phyloP scores from a whole-genome alignment of 2,888 invertebrate species.

The Pandemis cinnamomeana region DNA sequence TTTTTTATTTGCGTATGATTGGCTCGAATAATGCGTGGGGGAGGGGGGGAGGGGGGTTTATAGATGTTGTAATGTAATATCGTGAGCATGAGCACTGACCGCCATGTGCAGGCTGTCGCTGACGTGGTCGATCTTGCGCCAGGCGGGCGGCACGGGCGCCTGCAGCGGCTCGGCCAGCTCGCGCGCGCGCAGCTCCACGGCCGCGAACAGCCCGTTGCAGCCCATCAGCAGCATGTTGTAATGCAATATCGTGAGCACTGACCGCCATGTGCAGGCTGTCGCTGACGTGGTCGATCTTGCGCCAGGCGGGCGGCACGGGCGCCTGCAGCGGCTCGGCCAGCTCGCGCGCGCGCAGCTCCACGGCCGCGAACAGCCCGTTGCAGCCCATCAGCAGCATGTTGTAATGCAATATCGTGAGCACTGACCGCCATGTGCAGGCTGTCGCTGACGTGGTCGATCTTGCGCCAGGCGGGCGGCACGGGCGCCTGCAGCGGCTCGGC shows the following conservation, averaged over 20 bases:
- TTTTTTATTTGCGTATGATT: too few relatives aligned
- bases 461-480: constrained; percentile 90
- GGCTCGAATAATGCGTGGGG: too few relatives aligned
- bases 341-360: constrained; percentile 87
- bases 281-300: constrained; percentile 92
- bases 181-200: constrained; percentile 87
- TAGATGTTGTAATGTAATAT: too few relatives aligned
- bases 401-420: constrained; percentile 31
- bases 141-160: constrained; percentile 87
- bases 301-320: constrained; percentile 89
- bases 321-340: constrained; percentile 85
- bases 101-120: constrained; percentile 91
- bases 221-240: constrained; percentile 95
- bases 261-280: constrained; percentile 91
- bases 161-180: constrained; percentile 85
- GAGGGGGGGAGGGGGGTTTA: too few relatives aligned
- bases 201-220: constrained; percentile 94
- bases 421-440: constrained; percentile 89
- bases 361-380: constrained; percentile 92
- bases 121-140: constrained; percentile 93
- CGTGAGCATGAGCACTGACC: constrained; percentile 71
- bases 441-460: constrained; percentile 92
- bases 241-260: constrained; percentile 47
- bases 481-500: constrained; percentile 86
- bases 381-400: constrained; percentile 96